Percentiles rank a stretch among this genome's conserved stretches.
Conservation (phyloP, 1,140 invertebrate species). For the Sesamia nonagrioides region DNA sequence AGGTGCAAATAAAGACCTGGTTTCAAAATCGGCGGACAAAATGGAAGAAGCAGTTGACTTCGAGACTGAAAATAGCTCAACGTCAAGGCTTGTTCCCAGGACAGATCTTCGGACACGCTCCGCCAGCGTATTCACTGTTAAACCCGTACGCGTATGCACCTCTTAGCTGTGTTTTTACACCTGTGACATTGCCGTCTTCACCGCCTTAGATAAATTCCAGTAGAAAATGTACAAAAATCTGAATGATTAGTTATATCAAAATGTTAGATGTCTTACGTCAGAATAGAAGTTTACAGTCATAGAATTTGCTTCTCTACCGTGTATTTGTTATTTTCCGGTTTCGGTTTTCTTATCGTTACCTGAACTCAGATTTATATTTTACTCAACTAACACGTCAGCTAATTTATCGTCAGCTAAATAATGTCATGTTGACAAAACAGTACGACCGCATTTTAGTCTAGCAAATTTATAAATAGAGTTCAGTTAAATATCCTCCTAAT, state of each 20-base stretch:
- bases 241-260: not conserved
- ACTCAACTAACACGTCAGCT: no score
- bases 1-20: slow-evolving; percentile 99
- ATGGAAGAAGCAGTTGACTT: slow-evolving; percentile 98
- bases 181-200: slow-evolving; percentile 81
- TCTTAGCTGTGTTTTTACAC: slow-evolving; percentile 87
- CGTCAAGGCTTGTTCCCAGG: slow-evolving; percentile 93
- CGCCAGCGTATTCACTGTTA: slow-evolving; percentile 89
- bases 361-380: no score
- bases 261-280: not conserved
- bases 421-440: no score
- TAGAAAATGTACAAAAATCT: not conserved
- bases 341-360: no score
- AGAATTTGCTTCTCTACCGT: no score
- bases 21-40: slow-evolving; percentile 98
- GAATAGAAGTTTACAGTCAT: no score
- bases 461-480: no score
- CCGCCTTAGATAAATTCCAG: slow-evolving; percentile 60
- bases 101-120: slow-evolving; percentile 90
- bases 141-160: slow-evolving; percentile 84
- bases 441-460: no score
- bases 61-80: slow-evolving; percentile 95
- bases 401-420: no score
- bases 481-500: no score
- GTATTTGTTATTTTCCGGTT: no score